phyloP scores from a whole-genome alignment of 2,113 vertebrate species.

The Percopsis transmontana region DNA sequence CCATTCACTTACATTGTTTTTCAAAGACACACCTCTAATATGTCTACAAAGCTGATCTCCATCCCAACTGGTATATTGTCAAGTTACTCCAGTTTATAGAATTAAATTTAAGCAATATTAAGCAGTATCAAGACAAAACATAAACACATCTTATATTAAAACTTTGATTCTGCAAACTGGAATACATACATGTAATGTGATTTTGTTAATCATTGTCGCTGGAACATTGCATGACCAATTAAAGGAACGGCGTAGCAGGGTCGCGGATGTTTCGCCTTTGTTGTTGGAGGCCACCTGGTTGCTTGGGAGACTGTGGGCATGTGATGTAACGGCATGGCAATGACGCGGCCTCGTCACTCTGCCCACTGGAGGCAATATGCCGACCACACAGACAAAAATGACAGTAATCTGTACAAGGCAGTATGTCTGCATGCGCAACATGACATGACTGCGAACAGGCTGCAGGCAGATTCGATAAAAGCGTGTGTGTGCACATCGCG shows the following conservation, averaged over 20 bases:
- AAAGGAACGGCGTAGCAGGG: conserved; percentile 9
- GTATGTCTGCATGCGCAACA: conserved; percentile 6
- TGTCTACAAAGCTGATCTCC: too few species aligned
- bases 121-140: too few species aligned
- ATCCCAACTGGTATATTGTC: too few species aligned
- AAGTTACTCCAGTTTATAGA: too few species aligned
- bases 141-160: not conserved
- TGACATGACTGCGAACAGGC: not conserved
- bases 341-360: conserved; percentile 53
- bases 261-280: conserved; percentile 16
- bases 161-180: not conserved
- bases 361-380: conserved; percentile 60
- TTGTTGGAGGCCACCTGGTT: conserved; percentile 63
- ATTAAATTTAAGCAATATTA: too few species aligned
- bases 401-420: conserved; percentile 39
- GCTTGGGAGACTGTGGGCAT: conserved; percentile 61
- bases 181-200: not conserved
- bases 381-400: conserved; percentile 50
- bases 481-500: not conserved
- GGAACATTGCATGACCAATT: conserved; percentile 27
- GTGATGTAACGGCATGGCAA: conserved; percentile 70
- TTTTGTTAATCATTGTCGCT: conserved; percentile 12
- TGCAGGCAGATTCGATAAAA: not conserved
- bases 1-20: too few species aligned
- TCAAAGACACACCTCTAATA: too few species aligned